Evolutionary conservation across 2,797 vertebrate genomes (phyloP), one percentile per base, ranked within the genome.

Genomic region (Anableps anableps): DNA sequence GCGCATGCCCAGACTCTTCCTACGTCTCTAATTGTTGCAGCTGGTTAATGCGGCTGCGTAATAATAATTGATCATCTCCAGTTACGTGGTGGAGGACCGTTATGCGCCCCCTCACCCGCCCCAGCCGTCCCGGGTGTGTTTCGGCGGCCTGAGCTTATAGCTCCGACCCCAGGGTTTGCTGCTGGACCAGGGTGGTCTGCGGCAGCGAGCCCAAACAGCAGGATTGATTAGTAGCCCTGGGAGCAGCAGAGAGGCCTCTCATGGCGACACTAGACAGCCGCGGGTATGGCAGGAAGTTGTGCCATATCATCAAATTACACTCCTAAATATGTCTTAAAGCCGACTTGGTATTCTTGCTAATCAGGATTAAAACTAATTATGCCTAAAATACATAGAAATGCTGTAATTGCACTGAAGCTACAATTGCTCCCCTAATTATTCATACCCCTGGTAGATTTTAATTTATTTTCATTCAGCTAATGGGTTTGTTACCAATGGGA

Each of bases 101-200:
- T 10, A 38, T 38, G 34, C 62, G 55, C 58, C 36, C 2, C 68
- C 75, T 74, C 78, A 23, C 85, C 86, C 81, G 75, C n/a, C 38
- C 48, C 78, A 23, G 85, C 86, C 81, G 75, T 29, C 38, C 48
- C 74, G 81, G 80, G 50, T 75, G 75, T 77, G 55, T 80, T 81
- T 80, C 36, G 78, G 90, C 88, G 94, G 95, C 94, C 95, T 91
- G 91, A 62, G 71, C 78, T 50, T 79, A 72, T 75, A 80, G 86
- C 81, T 76, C 77, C 91, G 91, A 92, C 89, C 92, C 88, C 91
- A 91, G 89, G 94, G 90, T 92, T 82, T 83, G 91, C 86, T 82
- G 87, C 93, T 88, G 94, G 94, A 90, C 92, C 83, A 90, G 88
- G 92, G 91, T 91, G 92, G 93, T 94, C 92, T 78, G 86, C 85